phyloP scores from a whole-genome alignment of 2,888 invertebrate species.

The Sinodicranocentrus sp. region DNA sequence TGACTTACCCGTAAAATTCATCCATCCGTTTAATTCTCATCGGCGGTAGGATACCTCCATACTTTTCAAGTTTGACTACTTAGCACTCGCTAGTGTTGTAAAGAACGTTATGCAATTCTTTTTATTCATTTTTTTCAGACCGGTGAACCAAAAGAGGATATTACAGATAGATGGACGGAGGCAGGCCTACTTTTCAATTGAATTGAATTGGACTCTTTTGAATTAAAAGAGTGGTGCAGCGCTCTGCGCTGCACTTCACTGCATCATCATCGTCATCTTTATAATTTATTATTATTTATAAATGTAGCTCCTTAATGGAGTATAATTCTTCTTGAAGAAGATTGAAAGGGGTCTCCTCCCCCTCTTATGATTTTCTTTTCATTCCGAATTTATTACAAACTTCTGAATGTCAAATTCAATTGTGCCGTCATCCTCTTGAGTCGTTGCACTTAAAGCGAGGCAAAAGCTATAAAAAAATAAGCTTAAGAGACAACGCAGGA shows the following conservation, averaged over 20 bases:
- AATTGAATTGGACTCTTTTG: constrained; percentile 39
- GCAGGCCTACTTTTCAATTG: constrained; percentile 41
- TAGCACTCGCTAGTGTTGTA: too few species aligned
- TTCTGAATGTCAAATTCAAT: constrained; percentile 67
- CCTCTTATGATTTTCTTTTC: constrained; percentile 61
- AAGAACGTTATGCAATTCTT: neutral
- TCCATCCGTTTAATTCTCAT: neutral
- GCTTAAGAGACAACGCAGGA: constrained; percentile 13
- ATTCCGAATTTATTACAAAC: constrained; percentile 61
- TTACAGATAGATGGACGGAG: constrained; percentile 23
- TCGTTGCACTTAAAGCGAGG: neutral
- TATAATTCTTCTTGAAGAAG: constrained; percentile 59
- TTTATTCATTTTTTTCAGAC: constrained; percentile 3
- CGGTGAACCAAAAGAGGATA: constrained; percentile 8
- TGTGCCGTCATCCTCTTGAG: constrained; percentile 52
- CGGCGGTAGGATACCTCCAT: too few species aligned
- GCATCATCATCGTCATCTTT: constrained; percentile 28
- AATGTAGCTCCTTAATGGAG: constrained; percentile 64
- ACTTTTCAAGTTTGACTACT: too few species aligned
- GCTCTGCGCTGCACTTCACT: neutral
- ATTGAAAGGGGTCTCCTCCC: constrained; percentile 63
- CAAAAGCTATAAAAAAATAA: neutral
- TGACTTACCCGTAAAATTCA: constrained; percentile 39
- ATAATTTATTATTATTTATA: constrained; percentile 63
- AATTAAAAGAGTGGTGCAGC: constrained; percentile 9